A percentile compares a stretch with the other conserved stretches of the same genome.
These are phyloP conservation scores for Saguinus imperator DNA, from an alignment of 2,113 vertebrate genomes.

Conservation along the genomic window DNA sequence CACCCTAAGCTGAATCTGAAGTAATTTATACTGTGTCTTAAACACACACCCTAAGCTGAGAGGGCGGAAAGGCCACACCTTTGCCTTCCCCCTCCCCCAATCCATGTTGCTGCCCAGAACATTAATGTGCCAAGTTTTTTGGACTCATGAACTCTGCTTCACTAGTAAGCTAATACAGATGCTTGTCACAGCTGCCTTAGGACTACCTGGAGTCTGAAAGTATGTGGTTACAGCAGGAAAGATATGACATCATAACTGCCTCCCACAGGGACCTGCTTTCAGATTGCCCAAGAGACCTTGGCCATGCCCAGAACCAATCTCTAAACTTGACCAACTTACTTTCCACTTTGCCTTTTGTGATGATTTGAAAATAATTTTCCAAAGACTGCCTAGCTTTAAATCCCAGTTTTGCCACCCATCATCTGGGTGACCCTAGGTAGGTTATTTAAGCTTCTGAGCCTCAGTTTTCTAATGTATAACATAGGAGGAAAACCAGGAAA, in stretches of 20 bases:
- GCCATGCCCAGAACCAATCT: neutral
- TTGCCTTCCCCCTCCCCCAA: neutral
- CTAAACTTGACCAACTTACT: neutral
- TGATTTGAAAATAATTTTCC: neutral
- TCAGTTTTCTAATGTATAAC: neutral
- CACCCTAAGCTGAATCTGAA: neutral
- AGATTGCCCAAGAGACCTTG: constrained; percentile 18
- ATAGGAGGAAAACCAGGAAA: neutral
- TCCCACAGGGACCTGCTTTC: constrained; percentile 34
- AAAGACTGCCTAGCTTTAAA: neutral
- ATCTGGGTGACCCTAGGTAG: neutral
- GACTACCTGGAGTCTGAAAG: neutral
- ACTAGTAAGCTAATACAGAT: constrained; percentile 33
- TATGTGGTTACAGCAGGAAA: constrained; percentile 36
- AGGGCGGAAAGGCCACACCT: neutral
- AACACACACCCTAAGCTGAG: neutral
- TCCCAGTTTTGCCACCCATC: neutral
- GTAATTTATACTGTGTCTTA: neutral
- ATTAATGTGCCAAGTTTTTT: constrained; percentile 47
- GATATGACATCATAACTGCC: neutral
- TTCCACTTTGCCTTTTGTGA: constrained; percentile 23
- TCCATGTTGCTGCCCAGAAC: neutral
- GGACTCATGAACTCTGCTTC: constrained; percentile 58
- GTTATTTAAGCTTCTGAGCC: neutral
- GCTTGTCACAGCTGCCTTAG: constrained; percentile 58